Evolutionary conservation across 2,113 vertebrate species (phyloP).

Genomic region (Hemicordylus capensis): DNA sequence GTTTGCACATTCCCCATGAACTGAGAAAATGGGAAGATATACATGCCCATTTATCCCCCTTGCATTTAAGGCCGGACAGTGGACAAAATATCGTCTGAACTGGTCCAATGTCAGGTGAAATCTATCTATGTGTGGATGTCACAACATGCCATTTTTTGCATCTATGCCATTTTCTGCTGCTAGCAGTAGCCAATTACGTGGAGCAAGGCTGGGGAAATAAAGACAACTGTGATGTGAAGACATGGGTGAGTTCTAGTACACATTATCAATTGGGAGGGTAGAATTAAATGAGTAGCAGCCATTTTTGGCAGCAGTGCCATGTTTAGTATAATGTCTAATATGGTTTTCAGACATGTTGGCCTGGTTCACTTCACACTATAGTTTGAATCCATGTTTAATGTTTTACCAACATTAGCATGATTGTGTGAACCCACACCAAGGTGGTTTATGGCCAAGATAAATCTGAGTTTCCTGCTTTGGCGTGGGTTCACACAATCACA

Average conservation of each 20-base stretch:
- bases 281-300: neutral
- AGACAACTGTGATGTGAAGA: neutral
- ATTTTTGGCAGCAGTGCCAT: neutral
- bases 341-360: neutral
- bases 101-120: neutral
- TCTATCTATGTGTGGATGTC: neutral
- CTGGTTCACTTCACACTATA: no score
- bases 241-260: neutral
- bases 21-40: no score
- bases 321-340: neutral
- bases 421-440: no score
- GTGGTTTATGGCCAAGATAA: no score
- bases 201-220: neutral
- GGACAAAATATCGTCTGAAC: no score
- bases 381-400: no score
- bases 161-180: neutral
- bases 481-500: no score
- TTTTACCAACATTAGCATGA: no score
- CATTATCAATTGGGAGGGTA: neutral
- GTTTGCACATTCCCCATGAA: no score
- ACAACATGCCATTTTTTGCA: neutral
- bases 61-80: no score
- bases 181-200: neutral
- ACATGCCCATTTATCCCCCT: no score
- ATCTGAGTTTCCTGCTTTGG: no score